phyloP scores from a whole-genome alignment of 2,797 vertebrate species.

The Phrynocephalus vlangalii region DNA sequence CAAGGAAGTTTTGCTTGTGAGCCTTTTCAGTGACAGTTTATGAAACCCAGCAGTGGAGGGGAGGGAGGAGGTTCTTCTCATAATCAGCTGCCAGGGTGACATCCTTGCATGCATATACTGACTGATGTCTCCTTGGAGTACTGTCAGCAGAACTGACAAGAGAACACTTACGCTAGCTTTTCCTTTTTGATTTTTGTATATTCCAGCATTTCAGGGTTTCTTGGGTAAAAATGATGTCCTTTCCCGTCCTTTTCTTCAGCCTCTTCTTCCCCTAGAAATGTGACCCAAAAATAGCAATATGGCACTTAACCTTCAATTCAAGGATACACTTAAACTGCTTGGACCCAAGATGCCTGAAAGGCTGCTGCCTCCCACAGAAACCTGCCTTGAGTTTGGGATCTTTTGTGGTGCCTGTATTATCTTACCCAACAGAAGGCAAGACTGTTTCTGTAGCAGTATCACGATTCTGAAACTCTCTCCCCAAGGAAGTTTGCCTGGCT shows the following conservation, averaged over 20 bases:
- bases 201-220: constrained; percentile 66
- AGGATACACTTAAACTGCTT: no score
- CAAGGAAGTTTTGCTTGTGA: not conserved
- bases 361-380: no score
- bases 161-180: constrained; percentile 66
- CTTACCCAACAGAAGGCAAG: no score
- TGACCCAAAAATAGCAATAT: constrained; percentile 15
- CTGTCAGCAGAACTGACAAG: not conserved
- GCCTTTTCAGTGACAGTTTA: not conserved
- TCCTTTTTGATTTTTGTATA: constrained; percentile 62
- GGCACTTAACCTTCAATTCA: not conserved
- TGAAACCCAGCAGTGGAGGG: not conserved
- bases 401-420: no score
- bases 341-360: no score
- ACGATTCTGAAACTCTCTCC: no score
- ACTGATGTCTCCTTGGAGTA: not conserved
- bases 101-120: not conserved
- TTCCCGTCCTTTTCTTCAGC: constrained; percentile 57
- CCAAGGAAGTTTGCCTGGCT: not conserved
- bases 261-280: constrained; percentile 47
- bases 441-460: no score
- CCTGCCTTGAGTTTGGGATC: no score
- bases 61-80: not conserved
- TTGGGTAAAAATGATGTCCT: constrained; percentile 56
- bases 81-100: not conserved